phyloP scores from a whole-genome alignment of 2,113 vertebrate genomes.

The Aythya baeri region DNA sequence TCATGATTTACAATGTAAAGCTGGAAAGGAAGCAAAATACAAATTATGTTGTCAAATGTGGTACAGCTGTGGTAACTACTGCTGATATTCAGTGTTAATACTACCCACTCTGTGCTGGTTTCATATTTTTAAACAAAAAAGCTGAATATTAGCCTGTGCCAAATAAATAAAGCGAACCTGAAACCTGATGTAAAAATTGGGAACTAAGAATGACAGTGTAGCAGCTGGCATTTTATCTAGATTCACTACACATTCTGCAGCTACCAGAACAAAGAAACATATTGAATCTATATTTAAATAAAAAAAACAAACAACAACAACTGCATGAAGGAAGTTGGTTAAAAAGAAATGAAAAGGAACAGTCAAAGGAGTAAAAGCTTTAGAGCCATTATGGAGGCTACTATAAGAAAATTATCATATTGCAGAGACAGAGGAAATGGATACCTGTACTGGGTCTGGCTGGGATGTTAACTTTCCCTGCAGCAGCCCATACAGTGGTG shows the following conservation, averaged over 20 bases:
- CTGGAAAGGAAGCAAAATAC: not conserved
- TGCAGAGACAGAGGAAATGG: slow-evolving; percentile 5
- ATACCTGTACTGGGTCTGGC: not conserved
- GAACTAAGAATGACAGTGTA: not conserved
- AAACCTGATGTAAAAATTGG: not conserved
- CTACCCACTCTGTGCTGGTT: not conserved
- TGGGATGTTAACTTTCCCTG: too few species aligned
- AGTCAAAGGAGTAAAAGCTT: slow-evolving; percentile 4
- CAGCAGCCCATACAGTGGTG: too few species aligned
- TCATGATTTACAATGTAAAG: slow-evolving; percentile 24
- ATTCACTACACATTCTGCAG: not conserved
- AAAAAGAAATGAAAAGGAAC: not conserved
- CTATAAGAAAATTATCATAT: slow-evolving; percentile 12
- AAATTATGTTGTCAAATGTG: not conserved
- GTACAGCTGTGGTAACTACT: not conserved
- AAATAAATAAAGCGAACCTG: not conserved
- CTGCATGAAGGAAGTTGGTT: not conserved
- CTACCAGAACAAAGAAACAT: not conserved
- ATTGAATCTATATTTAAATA: not conserved
- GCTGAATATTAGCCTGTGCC: not conserved
- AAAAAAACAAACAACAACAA: not conserved
- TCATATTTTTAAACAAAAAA: not conserved
- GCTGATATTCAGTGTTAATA: not conserved
- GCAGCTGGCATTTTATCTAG: not conserved
- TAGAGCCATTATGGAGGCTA: not conserved